A percentile compares a stretch with the other conserved stretches of the same genome.
phyloP scores from a whole-genome alignment of 1,140 invertebrate genomes.

The Diachasmimorpha longicaudata region DNA sequence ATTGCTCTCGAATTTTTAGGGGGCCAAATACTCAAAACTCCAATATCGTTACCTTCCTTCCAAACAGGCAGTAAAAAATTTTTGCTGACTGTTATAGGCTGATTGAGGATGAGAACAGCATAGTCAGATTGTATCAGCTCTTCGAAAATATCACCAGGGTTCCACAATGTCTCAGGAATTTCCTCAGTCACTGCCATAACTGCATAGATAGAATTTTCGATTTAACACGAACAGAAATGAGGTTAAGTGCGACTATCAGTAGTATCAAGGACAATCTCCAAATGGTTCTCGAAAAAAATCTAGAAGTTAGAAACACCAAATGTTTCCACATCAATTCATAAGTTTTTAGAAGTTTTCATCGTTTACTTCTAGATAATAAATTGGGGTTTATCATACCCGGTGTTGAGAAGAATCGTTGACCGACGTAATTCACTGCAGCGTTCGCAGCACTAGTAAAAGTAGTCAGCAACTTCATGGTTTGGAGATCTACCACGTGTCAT shows the following conservation, averaged over 20 bases:
- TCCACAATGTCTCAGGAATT: slow-evolving; percentile 33
- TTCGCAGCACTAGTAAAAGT: not conserved
- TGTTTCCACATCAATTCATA: not conserved
- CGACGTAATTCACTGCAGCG: not conserved
- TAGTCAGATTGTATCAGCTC: slow-evolving; percentile 40
- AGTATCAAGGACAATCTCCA: not conserved
- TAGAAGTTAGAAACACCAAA: too few relatives aligned
- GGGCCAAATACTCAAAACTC: not conserved
- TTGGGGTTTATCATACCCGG: not conserved
- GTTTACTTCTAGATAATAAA: not conserved
- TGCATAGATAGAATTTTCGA: slow-evolving; percentile 7
- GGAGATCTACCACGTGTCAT: not conserved
- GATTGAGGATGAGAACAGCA: slow-evolving; percentile 64
- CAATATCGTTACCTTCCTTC: slow-evolving; percentile 60
- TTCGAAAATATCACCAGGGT: slow-evolving; percentile 38
- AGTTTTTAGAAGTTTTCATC: not conserved
- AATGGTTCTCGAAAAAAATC: not conserved
- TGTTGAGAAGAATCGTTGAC: not conserved
- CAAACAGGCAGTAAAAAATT: slow-evolving; percentile 59
- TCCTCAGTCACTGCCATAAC: not conserved
- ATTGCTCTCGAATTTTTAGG: too few relatives aligned
- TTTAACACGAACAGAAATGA: not conserved
- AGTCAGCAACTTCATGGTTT: not conserved
- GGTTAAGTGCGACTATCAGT: not conserved
- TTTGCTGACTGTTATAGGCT: slow-evolving; percentile 53